phyloP scores from a whole-genome alignment of 1,140 invertebrate genomes.

The Diorhabda elongata region DNA sequence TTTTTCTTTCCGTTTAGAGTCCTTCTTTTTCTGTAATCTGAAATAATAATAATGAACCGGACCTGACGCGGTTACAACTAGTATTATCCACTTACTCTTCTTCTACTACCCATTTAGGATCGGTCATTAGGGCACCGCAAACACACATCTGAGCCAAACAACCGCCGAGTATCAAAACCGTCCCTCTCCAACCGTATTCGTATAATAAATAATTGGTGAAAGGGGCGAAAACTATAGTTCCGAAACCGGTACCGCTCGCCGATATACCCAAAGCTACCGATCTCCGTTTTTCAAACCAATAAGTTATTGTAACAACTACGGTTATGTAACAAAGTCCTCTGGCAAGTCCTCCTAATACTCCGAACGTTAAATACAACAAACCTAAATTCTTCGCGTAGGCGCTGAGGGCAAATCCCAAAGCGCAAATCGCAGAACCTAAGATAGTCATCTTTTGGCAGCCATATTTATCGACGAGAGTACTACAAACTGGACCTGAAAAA shows the following conservation, averaged over 20 bases:
- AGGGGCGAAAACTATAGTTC: slow-evolving; percentile 81
- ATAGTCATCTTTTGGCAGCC: slow-evolving; percentile 84
- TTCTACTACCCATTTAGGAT: slow-evolving; percentile 72
- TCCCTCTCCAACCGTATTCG: slow-evolving; percentile 80
- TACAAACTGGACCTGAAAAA: slow-evolving; percentile 59
- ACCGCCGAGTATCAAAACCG: slow-evolving; percentile 64
- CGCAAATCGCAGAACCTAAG: slow-evolving; percentile 69
- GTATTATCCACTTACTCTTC: slow-evolving; percentile 38
- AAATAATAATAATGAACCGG: neutral
- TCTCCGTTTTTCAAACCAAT: slow-evolving; percentile 92
- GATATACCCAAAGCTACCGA: slow-evolving; percentile 89
- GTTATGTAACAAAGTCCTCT: slow-evolving; percentile 84
- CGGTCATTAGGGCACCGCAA: slow-evolving; percentile 82
- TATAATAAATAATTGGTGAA: slow-evolving; percentile 70
- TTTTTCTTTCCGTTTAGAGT: neutral
- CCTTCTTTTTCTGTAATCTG: neutral
- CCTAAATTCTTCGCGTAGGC: slow-evolving; percentile 67
- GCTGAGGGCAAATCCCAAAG: slow-evolving; percentile 73
- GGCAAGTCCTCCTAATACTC: slow-evolving; percentile 79
- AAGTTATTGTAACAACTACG: slow-evolving; percentile 87
- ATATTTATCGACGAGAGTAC: slow-evolving; percentile 80
- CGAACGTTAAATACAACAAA: slow-evolving; percentile 80
- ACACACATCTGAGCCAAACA: slow-evolving; percentile 73
- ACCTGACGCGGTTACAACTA: neutral
- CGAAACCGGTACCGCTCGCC: slow-evolving; percentile 83